Evolutionary conservation across 2,113 vertebrate genomes (phyloP).

Genomic region (Vicugna pacos): DNA sequence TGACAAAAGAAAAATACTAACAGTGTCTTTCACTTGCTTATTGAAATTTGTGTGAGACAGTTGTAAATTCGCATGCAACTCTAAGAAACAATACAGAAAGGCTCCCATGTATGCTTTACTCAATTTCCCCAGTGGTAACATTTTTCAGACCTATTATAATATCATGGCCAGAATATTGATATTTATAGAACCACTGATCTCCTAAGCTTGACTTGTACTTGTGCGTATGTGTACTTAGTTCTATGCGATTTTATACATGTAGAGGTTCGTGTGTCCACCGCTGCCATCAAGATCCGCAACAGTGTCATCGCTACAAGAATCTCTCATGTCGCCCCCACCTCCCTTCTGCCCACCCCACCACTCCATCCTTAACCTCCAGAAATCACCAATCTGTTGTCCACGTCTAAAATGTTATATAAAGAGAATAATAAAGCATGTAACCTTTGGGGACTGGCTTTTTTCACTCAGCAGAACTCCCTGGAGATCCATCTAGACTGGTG

Average conservation of each 20-base stretch:
- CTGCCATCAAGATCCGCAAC: background rate
- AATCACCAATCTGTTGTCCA: background rate
- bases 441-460: background rate
- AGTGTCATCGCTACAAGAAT: background rate
- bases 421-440: background rate
- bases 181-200: background rate
- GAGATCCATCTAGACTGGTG: background rate
- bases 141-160: background rate
- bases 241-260: background rate
- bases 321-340: background rate
- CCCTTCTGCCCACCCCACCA: background rate
- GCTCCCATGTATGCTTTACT: fast-evolving
- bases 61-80: background rate
- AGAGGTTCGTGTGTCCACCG: background rate
- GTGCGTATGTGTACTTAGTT: background rate
- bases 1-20: background rate
- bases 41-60: background rate
- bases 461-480: background rate
- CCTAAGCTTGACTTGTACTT: background rate
- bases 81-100: background rate
- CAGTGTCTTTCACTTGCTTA: background rate
- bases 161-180: background rate
- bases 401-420: background rate
- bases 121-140: background rate
- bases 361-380: background rate